A percentile compares a stretch with the other conserved stretches of the same genome.
phyloP scores from a whole-genome alignment of 2,888 invertebrate species.

The Alcis repandata region DNA sequence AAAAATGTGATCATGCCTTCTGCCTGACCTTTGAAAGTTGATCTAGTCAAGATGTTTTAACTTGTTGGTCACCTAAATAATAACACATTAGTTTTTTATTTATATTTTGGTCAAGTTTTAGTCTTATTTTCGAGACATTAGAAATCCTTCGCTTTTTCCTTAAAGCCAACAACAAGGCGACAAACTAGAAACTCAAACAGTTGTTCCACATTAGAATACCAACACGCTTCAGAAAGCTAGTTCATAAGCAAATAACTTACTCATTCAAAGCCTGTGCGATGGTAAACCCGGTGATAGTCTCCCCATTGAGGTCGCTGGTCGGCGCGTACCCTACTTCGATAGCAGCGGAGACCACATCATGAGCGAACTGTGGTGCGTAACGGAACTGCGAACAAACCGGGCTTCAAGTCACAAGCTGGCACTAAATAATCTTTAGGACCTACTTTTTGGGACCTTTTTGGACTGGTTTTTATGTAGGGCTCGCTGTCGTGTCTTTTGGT shows the following conservation, averaged over 20 bases:
- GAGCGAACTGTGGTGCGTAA: slow-evolving; percentile 87
- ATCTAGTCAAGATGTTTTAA: slow-evolving; percentile 24
- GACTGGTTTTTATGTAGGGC: not conserved
- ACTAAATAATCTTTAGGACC: not conserved
- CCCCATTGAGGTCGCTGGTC: slow-evolving; percentile 89
- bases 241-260: slow-evolving; percentile 65
- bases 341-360: slow-evolving; percentile 88
- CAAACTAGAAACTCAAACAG: not conserved
- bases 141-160: not conserved
- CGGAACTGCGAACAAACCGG: slow-evolving; percentile 79
- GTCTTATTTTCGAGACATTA: too few relatives aligned
- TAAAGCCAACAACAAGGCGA: not conserved
- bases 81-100: not conserved
- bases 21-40: slow-evolving; percentile 18
- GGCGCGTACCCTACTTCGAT: slow-evolving; percentile 88
- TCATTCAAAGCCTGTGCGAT: slow-evolving; percentile 88
- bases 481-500: not conserved
- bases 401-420: not conserved
- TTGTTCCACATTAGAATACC: not conserved
- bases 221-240: not conserved
- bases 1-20: slow-evolving; percentile 7
- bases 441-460: not conserved
- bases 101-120: not conserved
- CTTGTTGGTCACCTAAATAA: not conserved
- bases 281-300: slow-evolving; percentile 87